A percentile compares a stretch with the other conserved stretches of the same genome.
These are phyloP conservation scores for Eira barbara DNA, from an alignment of 2,113 vertebrate species.

Conservation along the genomic window DNA sequence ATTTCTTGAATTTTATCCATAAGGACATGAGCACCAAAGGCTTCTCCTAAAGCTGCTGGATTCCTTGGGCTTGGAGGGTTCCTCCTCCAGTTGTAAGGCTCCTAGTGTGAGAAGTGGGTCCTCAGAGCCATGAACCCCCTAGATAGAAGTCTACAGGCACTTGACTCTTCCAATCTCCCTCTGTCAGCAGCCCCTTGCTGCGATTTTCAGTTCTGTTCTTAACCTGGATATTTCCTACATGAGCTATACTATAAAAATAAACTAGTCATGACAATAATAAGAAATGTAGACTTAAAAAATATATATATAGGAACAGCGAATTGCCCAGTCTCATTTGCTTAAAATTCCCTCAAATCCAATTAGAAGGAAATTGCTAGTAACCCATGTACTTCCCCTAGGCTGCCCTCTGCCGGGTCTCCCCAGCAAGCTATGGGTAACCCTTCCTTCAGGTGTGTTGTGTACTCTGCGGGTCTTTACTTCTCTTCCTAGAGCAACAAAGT, in stretches of 20 bases:
- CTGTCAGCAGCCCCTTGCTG: no score
- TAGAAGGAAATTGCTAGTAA: conserved; percentile 49
- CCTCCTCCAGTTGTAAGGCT: not conserved
- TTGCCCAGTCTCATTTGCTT: conserved; percentile 59
- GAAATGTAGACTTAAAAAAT: conserved; percentile 71
- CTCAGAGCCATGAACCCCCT: not conserved
- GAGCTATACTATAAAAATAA: conserved; percentile 74
- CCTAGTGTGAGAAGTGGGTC: not conserved
- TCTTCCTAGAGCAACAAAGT: not conserved
- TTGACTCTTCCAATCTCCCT: not conserved
- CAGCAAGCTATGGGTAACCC: not conserved
- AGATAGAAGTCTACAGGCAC: not conserved
- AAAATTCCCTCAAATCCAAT: conserved; percentile 59
- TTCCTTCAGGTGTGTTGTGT: not conserved
- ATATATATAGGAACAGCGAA: conserved; percentile 55
- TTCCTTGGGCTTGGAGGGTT: not conserved
- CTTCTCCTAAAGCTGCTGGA: not conserved
- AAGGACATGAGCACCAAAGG: not conserved
- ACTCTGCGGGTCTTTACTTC: not conserved
- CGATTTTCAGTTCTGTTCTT: not conserved
- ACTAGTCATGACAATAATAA: conserved; percentile 60
- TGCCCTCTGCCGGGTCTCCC: not conserved
- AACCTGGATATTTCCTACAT: conserved; percentile 71
- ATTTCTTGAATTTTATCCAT: not conserved
- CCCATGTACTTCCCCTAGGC: not conserved